Base-by-base conservation (phyloP, 2,888 invertebrate species). In the Pasiphila rectangulata region DNA sequence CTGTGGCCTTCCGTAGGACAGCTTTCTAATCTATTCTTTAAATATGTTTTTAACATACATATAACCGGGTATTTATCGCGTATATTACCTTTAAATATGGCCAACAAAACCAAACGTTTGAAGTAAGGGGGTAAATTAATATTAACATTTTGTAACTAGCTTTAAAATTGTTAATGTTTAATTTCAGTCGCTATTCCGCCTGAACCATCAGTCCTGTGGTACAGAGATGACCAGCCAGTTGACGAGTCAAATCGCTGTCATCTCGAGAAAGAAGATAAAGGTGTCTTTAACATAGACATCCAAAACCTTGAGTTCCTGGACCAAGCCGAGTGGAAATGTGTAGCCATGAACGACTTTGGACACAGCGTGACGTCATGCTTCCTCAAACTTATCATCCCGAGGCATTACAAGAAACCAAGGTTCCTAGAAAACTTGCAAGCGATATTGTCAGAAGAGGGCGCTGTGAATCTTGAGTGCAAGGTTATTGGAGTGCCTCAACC, bases 291-390 rank as follows among this genome's bases (percentile, higher is more conserved):
- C 69, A 86, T 97, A 54, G 93, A 94, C 64, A 92, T 96, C 24
- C 90, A 90, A 42, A 90, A 91, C 48, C 89, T 96, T 0, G 95
- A 96, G 76, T 93, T 96, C 65, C 89, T 93, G 46, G 96, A 97
- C 72, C 96, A 96, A 81, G 96, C 96, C 0, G 96, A 96, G 71
- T 97, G 96, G 96, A 96, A 96, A 75, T 96, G 96, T 72, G 93
- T 96, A 2, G 96, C 96, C 4, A 92, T 93, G 46, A 97, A 96
- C 72, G 96, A 96, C 66, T 96, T 93, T 67, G 97, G 97, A 0
- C 95, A 96, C 66, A 96, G 95, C 60, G 92, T 95, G 3, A 96
- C 96, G 0, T 95, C 96, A 0, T 95, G 96, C 75, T 96, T 95
- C 65, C 88, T 97, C 0, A 95, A 95, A 83, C 83, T 97, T 30